Base-by-base conservation (phyloP, 2,797 vertebrate genomes). In the Gila robusta region DNA sequence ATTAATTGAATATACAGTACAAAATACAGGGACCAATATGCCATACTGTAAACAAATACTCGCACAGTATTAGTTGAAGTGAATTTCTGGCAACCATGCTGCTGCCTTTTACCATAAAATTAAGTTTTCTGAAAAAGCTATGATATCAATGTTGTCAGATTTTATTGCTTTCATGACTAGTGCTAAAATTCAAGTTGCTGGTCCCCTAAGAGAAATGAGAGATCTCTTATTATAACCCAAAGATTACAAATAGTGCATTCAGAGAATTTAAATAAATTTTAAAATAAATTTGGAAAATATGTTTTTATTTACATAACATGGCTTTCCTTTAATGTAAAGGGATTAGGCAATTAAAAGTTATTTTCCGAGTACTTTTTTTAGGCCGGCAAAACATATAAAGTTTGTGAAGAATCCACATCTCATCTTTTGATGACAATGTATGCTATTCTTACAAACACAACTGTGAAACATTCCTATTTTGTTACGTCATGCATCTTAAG, bases 401-500 rank as follows among this genome's bases (percentile, higher is more conserved):
- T 87, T 83, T 59, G 74, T 72, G 41, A 82, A 66, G 66, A 66
- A 80, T 44, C 54, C 73, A 89, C 69, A 59, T 37, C 70, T 64
- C 64, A 76, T 67, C 49, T 32, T 67, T 64, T 56, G 44, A 39
- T 69, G 74, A 52, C 70, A 44, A 19, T 62, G 62, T 74, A 39
- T 37, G 72, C 47, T 76, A 44, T 44, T 59, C 70, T 77, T 64
- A 77, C 73, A 66, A 70, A 79, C 74, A 64, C 56, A 39, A 54
- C 16, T 81, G 82, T 88, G 56, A 80, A 44, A 49, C 88, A 87
- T 89, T 86, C 17, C 56, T 89, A 37, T 88, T 88, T 92, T 74
- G 70, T 85, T 79, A 73, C 54, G 56, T 91, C 94, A 95, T 96
- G 95, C 95, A 96, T 91, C 70, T 85, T 87, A 91, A 91, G 85